phyloP scores from a whole-genome alignment of 2,888 invertebrate species.

The Ochropacha duplaris region DNA sequence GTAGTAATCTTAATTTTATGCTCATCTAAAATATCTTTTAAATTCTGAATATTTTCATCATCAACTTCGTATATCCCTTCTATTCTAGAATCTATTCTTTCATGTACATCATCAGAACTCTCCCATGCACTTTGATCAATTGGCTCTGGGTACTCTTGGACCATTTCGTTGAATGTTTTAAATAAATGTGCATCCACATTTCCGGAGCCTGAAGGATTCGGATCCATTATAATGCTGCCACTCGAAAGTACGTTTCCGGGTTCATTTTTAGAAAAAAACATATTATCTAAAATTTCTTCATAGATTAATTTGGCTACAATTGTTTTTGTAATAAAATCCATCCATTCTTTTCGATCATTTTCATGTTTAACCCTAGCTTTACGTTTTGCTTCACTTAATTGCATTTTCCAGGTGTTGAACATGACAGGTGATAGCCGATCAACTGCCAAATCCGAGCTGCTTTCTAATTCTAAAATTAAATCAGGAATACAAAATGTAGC shows the following conservation, averaged over 20 bases:
- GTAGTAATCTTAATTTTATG: constrained; percentile 72
- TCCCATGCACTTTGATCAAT: constrained; percentile 73
- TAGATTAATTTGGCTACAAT: constrained; percentile 54
- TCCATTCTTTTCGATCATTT: constrained; percentile 50
- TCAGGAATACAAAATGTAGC: constrained; percentile 82
- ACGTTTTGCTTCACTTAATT: constrained; percentile 60
- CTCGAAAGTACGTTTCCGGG: constrained; percentile 25
- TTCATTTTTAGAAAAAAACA: constrained; percentile 26
- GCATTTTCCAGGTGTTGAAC: constrained; percentile 64
- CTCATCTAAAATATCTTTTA: constrained; percentile 58
- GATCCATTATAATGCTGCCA: constrained; percentile 74
- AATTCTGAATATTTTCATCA: constrained; percentile 61
- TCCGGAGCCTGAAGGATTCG: constrained; percentile 58
- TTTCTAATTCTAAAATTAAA: constrained; percentile 77
- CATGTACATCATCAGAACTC: constrained; percentile 68
- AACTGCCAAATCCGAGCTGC: constrained; percentile 50
- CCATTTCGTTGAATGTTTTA: constrained; percentile 57
- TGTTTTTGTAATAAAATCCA: constrained; percentile 49
- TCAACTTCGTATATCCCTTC: constrained; percentile 70
- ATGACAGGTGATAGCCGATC: constrained; percentile 55
- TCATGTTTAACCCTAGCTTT: constrained; percentile 43
- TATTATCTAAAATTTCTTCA: constrained; percentile 54
- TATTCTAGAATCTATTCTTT: constrained; percentile 70
- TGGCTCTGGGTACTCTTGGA: constrained; percentile 75
- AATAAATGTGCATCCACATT: constrained; percentile 63